Evolutionary conservation across 1,140 invertebrate species (phyloP), one percentile per base, ranked within the genome.

Genomic region (Nylanderia fulva): DNA sequence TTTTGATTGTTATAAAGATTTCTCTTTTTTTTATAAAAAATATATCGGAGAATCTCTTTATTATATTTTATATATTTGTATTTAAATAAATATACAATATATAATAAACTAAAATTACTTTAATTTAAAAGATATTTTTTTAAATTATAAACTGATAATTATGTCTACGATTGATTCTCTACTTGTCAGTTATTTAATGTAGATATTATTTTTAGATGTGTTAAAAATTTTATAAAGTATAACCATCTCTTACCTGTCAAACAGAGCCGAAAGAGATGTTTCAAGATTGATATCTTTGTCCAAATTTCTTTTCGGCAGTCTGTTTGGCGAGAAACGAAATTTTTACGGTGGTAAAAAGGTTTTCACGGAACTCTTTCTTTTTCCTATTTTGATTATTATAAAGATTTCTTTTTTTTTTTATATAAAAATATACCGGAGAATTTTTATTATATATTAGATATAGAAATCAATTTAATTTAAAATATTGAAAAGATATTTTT

Each of bases 161-260:
- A n/a, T n/a, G n/a, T n/a, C n/a, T n/a, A n/a, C n/a, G n/a, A n/a
- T n/a, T n/a, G n/a, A n/a, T n/a, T n/a, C n/a, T n/a, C n/a, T n/a
- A n/a, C n/a, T n/a, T n/a, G n/a, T n/a, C n/a, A n/a, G n/a, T n/a
- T n/a, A n/a, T n/a, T n/a, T n/a, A n/a, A n/a, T n/a, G n/a, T n/a
- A n/a, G n/a, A n/a, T n/a, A n/a, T n/a, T n/a, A n/a, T n/a, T n/a
- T n/a, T n/a, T n/a, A n/a, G n/a, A n/a, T n/a, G n/a, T n/a, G n/a
- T n/a, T n/a, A n/a, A n/a, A n/a, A n/a, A n/a, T n/a, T n/a, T n/a
- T n/a, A n/a, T n/a, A n/a, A n/a, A n/a, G n/a, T n/a, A 71, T 72
- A 58, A 54, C 18, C 56, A 82, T 72, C 77, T 82, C 42, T 66
- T 68, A 52, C 48, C 76, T 72, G 77, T 82, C 77, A 82, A 82